These are phyloP conservation scores for Ophioninae sp. DNA, from an alignment of 2,888 invertebrate species.

Conservation along the genomic window DNA sequence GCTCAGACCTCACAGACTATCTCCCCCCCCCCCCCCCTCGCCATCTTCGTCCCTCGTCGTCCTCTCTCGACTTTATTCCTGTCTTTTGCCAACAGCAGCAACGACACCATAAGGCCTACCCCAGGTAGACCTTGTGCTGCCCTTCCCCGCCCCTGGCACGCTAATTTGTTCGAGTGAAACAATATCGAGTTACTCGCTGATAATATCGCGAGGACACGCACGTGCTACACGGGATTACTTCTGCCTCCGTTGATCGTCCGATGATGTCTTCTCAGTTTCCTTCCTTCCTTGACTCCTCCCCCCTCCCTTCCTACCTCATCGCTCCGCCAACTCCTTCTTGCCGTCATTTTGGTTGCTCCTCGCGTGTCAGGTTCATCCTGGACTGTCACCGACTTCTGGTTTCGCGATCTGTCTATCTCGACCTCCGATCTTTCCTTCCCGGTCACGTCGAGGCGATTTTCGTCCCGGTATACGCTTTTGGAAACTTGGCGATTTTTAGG, in stretches of 20 bases:
- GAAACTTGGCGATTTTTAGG: background rate
- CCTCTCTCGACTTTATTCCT: background rate
- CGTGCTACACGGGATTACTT: slow-evolving; percentile 70
- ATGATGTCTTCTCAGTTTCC: slow-evolving; percentile 48
- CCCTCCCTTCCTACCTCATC: background rate
- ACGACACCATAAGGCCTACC: slow-evolving; percentile 49
- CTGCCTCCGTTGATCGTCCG: slow-evolving; percentile 48
- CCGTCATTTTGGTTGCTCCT: background rate
- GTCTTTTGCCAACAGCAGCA: slow-evolving; percentile 28
- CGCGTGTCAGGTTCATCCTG: slow-evolving; percentile 9
- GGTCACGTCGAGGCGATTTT: background rate
- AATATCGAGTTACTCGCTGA: slow-evolving; percentile 80
- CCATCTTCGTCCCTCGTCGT: background rate
- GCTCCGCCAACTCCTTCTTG: background rate
- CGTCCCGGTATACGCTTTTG: background rate
- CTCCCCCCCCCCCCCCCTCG: background rate
- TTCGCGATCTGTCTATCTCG: slow-evolving; percentile 12
- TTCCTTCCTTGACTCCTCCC: slow-evolving; percentile 3
- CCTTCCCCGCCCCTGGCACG: slow-evolving; percentile 71
- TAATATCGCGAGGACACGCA: slow-evolving; percentile 76
- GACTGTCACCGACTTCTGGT: slow-evolving; percentile 13
- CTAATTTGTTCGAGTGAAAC: slow-evolving; percentile 80
- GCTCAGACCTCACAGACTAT: slow-evolving; percentile 12
- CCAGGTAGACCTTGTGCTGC: background rate
- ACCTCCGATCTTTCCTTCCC: background rate